Conservation (phyloP, 1,140 invertebrate genomes). For the Drosophila nigromelanica region DNA sequence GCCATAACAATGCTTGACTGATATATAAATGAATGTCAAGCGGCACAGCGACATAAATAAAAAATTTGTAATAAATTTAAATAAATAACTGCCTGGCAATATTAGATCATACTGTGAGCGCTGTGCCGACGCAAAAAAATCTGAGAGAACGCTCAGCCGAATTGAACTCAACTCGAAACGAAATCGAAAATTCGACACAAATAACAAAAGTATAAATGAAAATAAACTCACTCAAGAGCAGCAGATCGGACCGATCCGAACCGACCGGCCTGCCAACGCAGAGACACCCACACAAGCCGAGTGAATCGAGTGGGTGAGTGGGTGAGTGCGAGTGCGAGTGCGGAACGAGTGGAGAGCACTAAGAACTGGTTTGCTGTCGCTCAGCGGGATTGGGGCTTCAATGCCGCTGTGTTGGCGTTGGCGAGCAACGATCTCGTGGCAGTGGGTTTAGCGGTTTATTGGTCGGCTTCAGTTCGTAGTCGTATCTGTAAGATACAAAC, state of each 20-base stretch:
- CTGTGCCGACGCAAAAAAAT: conserved; percentile 36
- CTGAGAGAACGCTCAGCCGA: conserved; percentile 37
- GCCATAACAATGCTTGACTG: conserved; percentile 61
- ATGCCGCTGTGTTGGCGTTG: conserved; percentile 72
- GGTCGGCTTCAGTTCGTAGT: conserved; percentile 58
- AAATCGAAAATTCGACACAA: conserved; percentile 63
- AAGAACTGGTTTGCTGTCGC: conserved; percentile 68
- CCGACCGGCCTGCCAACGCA: conserved; percentile 67
- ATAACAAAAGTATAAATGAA: conserved; percentile 15
- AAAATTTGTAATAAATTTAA: conserved; percentile 82
- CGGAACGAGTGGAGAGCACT: conserved; percentile 39
- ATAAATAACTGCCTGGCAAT: conserved; percentile 77
- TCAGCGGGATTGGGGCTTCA: conserved; percentile 45
- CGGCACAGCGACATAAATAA: conserved; percentile 63
- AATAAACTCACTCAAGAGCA: conserved; percentile 64
- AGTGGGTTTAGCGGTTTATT: conserved; percentile 82
- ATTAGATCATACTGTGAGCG: conserved; percentile 68
- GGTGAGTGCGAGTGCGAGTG: conserved; percentile 31
- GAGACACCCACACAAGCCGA: conserved; percentile 66
- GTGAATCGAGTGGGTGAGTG: conserved; percentile 58
- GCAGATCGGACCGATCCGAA: conserved; percentile 7
- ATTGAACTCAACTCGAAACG: conserved; percentile 55
- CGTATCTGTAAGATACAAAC: conserved; percentile 66
- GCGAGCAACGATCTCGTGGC: conserved; percentile 44
- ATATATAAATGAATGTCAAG: conserved; percentile 79